Percentiles rank a stretch among this genome's conserved stretches.
Evolutionary conservation across 2,888 invertebrate species (phyloP).

Genomic region (Scaeva pyrastri): DNA sequence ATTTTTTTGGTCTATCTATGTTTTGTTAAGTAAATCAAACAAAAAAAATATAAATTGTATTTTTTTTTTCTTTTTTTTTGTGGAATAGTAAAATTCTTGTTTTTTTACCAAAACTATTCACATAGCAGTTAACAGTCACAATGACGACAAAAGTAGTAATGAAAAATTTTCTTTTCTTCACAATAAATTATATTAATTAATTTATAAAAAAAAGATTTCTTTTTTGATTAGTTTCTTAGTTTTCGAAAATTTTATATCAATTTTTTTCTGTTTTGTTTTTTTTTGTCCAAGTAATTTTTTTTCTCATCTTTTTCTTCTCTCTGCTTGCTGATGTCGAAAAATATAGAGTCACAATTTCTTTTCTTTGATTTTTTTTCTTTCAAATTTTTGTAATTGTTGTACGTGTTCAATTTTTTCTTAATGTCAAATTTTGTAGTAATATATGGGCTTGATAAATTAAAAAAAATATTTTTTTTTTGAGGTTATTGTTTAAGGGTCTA

Average conservation of each 20-base stretch:
- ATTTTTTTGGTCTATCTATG: conserved; percentile 69
- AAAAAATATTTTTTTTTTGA: neutral
- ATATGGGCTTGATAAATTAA: conserved; percentile 40
- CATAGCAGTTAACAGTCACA: conserved; percentile 80
- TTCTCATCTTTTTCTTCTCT: conserved; percentile 37
- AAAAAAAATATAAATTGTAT: conserved; percentile 57
- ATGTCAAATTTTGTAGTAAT: conserved; percentile 62
- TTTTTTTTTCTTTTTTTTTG: conserved; percentile 22
- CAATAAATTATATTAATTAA: conserved; percentile 44
- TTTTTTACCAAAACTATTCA: conserved; percentile 74
- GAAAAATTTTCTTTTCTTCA: conserved; percentile 77
- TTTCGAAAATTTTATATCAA: conserved; percentile 23
- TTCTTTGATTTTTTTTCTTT: conserved; percentile 46
- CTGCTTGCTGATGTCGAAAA: conserved; percentile 53
- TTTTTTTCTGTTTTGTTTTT: conserved; percentile 1
- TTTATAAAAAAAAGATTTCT: conserved; percentile 17
- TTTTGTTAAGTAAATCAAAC: conserved; percentile 72
- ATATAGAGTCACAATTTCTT: conserved; percentile 56
- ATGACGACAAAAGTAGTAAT: conserved; percentile 80
- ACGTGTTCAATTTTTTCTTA: conserved; percentile 53
- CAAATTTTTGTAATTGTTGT: conserved; percentile 54
- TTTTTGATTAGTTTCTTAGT: conserved; percentile 43
- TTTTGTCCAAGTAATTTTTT: conserved; percentile 53
- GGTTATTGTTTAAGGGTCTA: conserved; percentile 45
- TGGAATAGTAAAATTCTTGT: conserved; percentile 25